These are phyloP conservation scores for Phalacrocorax carbo DNA, from an alignment of 2,113 vertebrate genomes.

Conservation along the genomic window DNA sequence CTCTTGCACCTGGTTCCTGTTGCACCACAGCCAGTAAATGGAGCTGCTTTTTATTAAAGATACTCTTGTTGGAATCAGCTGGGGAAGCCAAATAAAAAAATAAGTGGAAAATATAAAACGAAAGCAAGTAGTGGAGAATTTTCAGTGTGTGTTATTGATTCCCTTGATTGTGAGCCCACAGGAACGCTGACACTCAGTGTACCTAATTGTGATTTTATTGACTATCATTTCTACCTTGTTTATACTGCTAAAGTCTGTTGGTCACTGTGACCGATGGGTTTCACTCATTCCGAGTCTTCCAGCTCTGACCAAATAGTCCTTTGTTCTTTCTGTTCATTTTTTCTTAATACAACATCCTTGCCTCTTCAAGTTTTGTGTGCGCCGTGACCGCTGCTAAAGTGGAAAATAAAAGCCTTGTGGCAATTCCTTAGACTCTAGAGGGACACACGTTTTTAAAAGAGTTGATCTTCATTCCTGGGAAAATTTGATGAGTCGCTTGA, in stretches of 20 bases:
- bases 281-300: slow-evolving; percentile 52
- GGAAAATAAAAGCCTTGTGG: background rate
- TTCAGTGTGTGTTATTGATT: slow-evolving; percentile 66
- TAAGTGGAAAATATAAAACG: background rate
- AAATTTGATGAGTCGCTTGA: background rate
- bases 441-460: background rate
- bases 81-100: slow-evolving; percentile 19
- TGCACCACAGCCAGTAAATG: background rate
- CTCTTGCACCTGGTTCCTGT: background rate
- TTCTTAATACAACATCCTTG: background rate
- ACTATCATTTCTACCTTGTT: slow-evolving; percentile 74
- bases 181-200: slow-evolving; percentile 53
- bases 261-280: slow-evolving; percentile 61
- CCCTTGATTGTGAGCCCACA: slow-evolving; percentile 61
- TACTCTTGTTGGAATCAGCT: slow-evolving; percentile 23
- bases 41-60: slow-evolving; percentile 17
- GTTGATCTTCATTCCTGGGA: background rate
- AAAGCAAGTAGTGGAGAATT: slow-evolving; percentile 55
- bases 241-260: slow-evolving; percentile 61
- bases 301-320: background rate
- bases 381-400: background rate
- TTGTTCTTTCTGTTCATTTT: background rate
- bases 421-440: background rate
- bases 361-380: background rate
- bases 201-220: slow-evolving; percentile 74